A percentile compares a stretch with the other conserved stretches of the same genome.
These are phyloP conservation scores for Serilophus lunatus DNA, from an alignment of 2,113 vertebrate species.

Conservation along the genomic window DNA sequence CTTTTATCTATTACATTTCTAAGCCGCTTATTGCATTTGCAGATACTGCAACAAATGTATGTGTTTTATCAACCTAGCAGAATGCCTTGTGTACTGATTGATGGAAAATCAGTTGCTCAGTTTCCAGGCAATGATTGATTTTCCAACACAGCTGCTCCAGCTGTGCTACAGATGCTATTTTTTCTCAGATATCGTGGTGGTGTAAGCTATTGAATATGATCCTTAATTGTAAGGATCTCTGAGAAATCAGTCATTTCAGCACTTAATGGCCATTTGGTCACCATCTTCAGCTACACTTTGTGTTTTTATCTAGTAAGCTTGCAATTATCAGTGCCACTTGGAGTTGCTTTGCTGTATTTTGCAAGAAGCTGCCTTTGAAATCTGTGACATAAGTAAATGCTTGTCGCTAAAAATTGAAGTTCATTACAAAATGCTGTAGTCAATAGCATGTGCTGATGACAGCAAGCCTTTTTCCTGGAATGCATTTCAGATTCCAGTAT, in stretches of 20 bases:
- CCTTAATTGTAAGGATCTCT: conserved; percentile 65
- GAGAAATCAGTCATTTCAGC: conserved; percentile 59
- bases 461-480: conserved; percentile 48
- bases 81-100: conserved; percentile 74
- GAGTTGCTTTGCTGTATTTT: not conserved
- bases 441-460: conserved; percentile 42
- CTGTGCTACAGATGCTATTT: conserved; percentile 78
- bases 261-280: conserved; percentile 45
- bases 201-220: conserved; percentile 53
- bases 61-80: conserved; percentile 68
- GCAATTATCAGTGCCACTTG: conserved; percentile 3
- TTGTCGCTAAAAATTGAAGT: conserved; percentile 41
- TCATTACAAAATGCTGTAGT: conserved; percentile 24
- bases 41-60: conserved; percentile 63
- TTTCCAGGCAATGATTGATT: conserved; percentile 82
- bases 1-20: conserved; percentile 53
- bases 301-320: conserved; percentile 22
- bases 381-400: conserved; percentile 12
- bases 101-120: conserved; percentile 77
- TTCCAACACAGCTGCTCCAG: conserved; percentile 80
- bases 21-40: conserved; percentile 68
- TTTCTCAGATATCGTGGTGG: conserved; percentile 62
- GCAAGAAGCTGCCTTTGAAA: conserved; percentile 12
- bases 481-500: conserved; percentile 11
- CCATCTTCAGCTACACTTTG: conserved; percentile 17